A percentile compares a stretch with the other conserved stretches of the same genome.
Evolutionary conservation across 2,797 vertebrate species (phyloP).

Genomic region (Sebastolobus altivelis): DNA sequence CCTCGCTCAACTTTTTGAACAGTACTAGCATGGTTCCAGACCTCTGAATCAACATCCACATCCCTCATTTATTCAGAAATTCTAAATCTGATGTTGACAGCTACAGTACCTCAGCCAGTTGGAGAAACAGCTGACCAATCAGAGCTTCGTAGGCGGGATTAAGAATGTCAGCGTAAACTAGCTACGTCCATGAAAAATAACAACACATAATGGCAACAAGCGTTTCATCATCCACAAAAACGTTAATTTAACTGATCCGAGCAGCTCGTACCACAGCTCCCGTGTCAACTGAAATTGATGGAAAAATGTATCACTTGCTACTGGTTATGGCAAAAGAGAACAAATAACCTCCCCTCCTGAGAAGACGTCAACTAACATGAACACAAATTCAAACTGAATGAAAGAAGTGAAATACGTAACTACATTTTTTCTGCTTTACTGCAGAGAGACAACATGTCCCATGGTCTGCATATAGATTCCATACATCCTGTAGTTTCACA

Average conservation of each 20-base stretch:
- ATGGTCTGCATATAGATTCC: not conserved
- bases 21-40: not conserved
- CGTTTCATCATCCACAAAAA: not conserved
- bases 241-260: not conserved
- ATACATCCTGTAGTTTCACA: not conserved
- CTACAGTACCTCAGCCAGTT: not conserved
- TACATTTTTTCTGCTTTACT: not conserved
- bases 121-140: not conserved
- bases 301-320: not conserved
- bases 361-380: not conserved
- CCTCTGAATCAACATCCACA: not conserved
- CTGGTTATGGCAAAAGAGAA: not conserved
- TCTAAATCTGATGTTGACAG: not conserved
- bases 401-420: not conserved
- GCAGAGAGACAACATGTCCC: not conserved
- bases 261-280: not conserved
- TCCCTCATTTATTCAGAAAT: not conserved
- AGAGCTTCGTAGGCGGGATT: not conserved
- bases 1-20: not conserved
- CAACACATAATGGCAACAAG: not conserved
- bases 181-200: not conserved
- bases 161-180: not conserved
- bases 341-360: not conserved
- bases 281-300: not conserved
- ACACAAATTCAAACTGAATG: not conserved